These are phyloP conservation scores for Lapara coniferarum DNA, from an alignment of 2,888 invertebrate species.

Conservation along the genomic window DNA sequence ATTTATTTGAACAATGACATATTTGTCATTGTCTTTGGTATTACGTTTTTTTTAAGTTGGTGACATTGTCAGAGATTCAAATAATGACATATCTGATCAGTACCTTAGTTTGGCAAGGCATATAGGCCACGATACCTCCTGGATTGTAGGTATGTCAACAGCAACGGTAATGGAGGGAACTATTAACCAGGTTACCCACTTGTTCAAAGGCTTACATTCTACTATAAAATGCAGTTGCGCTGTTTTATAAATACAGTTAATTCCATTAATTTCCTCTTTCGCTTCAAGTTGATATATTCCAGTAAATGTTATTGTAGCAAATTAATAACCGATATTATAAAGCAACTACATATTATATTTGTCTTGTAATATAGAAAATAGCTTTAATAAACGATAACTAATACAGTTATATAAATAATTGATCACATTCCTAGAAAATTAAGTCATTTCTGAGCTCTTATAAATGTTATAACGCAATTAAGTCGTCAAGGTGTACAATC, in stretches of 20 bases:
- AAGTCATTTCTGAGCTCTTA: conserved; percentile 5
- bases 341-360: background rate
- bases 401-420: conserved; percentile 4
- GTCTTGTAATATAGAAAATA: background rate
- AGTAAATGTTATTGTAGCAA: conserved; percentile 1
- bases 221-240: background rate
- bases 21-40: no score
- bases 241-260: background rate
- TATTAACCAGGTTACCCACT: no score
- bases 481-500: conserved; percentile 12
- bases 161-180: no score
- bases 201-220: no score
- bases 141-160: no score
- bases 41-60: no score
- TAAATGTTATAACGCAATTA: conserved; percentile 21
- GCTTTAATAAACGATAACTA: background rate
- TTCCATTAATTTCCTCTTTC: background rate
- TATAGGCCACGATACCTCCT: no score
- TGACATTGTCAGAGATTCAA: no score
- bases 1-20: no score
- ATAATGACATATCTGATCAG: no score
- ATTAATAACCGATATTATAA: background rate
- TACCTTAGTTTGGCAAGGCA: no score
- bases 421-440: conserved; percentile 4
- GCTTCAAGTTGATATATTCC: background rate